Percentiles rank a stretch among this genome's conserved stretches.
These are phyloP conservation scores for Botia kubotai DNA, from an alignment of 2,797 vertebrate genomes.

Conservation along the genomic window DNA sequence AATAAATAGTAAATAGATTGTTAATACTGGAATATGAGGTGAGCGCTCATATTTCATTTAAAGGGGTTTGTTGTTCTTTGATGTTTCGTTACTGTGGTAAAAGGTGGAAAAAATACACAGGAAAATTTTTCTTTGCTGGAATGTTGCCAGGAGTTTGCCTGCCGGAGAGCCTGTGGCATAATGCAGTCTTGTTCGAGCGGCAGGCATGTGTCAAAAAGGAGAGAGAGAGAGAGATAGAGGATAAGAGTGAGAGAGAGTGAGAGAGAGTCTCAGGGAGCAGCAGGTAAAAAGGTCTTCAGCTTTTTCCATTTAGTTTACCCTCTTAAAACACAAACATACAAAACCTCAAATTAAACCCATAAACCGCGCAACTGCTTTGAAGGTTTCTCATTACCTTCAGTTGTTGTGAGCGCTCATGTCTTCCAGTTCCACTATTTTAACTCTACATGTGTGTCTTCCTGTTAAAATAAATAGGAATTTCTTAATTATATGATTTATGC, in stretches of 20 bases:
- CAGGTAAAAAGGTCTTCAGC: slow-evolving; percentile 90
- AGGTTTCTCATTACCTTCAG: background rate
- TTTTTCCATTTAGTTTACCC: slow-evolving; percentile 61
- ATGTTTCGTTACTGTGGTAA: slow-evolving; percentile 43
- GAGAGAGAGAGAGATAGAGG: slow-evolving; percentile 34
- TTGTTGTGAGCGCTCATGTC: slow-evolving; percentile 45
- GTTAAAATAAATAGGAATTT: slow-evolving; percentile 26
- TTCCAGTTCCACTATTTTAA: slow-evolving; percentile 22
- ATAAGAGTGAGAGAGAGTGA: slow-evolving; percentile 3
- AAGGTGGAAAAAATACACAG: slow-evolving; percentile 47
- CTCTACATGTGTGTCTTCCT: slow-evolving; percentile 9
- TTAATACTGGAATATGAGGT: slow-evolving; percentile 15
- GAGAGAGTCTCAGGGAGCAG: slow-evolving; percentile 88
- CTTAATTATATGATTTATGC: slow-evolving; percentile 29
- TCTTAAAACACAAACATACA: slow-evolving; percentile 1
- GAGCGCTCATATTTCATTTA: slow-evolving; percentile 17
- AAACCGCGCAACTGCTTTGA: background rate
- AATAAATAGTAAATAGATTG: background rate
- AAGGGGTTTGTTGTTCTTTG: slow-evolving; percentile 29
- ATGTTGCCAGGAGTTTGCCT: slow-evolving; percentile 65
- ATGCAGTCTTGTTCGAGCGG: slow-evolving; percentile 80
- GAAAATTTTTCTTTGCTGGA: slow-evolving; percentile 36
- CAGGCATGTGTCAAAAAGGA: slow-evolving; percentile 70
- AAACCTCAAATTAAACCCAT: no score
- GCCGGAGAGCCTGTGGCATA: slow-evolving; percentile 75